Conservation (phyloP, 2,888 invertebrate genomes). For the Phlogophora meticulosa region DNA sequence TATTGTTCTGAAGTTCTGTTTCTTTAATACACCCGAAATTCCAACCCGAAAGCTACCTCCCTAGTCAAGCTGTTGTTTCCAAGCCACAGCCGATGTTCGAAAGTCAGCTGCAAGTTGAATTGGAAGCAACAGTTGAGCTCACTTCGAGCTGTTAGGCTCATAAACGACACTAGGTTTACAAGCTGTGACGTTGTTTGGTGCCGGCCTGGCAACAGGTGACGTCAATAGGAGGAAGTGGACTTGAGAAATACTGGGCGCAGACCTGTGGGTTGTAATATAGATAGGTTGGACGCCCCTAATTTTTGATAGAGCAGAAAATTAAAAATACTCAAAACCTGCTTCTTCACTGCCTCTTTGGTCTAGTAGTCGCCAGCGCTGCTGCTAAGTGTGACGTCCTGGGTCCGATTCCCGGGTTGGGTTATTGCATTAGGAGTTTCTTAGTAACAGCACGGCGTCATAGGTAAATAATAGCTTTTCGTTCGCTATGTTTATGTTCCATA, state of each 20-base stretch:
- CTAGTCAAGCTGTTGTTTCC: not conserved
- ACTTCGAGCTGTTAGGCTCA: conserved; percentile 36
- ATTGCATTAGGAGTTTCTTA: too few species aligned
- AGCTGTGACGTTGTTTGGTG: conserved; percentile 7
- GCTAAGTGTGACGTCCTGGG: too few species aligned
- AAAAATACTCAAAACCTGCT: too few species aligned
- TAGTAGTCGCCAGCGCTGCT: too few species aligned
- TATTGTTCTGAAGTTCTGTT: not conserved
- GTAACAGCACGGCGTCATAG: too few species aligned
- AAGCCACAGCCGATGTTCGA: conserved; percentile 13
- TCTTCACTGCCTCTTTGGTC: too few species aligned
- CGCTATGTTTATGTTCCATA: too few species aligned
- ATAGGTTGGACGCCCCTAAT: too few species aligned
- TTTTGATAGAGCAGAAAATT: too few species aligned
- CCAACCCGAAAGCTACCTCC: not conserved
- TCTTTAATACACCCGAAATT: not conserved
- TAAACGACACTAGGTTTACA: conserved; percentile 29
- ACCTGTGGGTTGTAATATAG: not conserved
- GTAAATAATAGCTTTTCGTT: too few species aligned
- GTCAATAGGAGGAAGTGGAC: not conserved
- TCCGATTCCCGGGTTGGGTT: too few species aligned
- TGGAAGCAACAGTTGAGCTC: conserved; percentile 50
- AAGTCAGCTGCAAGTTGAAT: conserved; percentile 29
- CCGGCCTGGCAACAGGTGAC: conserved; percentile 29
- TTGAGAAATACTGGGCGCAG: too few species aligned